Base-by-base conservation (phyloP, 1,140 invertebrate species). In the Achroia grisella region DNA sequence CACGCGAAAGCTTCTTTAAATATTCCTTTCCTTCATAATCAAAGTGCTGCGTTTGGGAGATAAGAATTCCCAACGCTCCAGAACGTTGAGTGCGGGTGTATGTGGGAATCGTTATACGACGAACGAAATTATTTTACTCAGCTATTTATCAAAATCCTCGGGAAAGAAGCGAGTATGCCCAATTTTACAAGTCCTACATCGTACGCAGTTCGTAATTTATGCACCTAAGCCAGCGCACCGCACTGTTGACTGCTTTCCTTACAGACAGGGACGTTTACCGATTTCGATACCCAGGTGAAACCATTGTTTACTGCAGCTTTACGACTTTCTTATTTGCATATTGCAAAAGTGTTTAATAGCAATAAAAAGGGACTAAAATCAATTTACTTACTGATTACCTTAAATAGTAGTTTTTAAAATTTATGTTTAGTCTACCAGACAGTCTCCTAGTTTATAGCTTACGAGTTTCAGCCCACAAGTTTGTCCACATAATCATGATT, bases 11-110 rank as follows among this genome's bases (percentile, higher is more conserved):
- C 62, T 71, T 76, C 70, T 76, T 81, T 72, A 81, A 81, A 81
- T 84, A 84, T 84, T 81, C 73, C 69, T 72, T 76, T 69, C 68
- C 62, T 71, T 72, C 58, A 67, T 81, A 84, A 84, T 84, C 80
- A 84, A 78, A 80, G 71, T 77, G 74, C 73, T 81, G 75, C 58
- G 71, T 79, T 67, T 54, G 62, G 52, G 54, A 73, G 79, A 83
- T 83, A 83, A 81, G 79, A 76, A 76, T 77, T 75, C 69, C 66
- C 76, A 52, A 50, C 65, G 64, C 69, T 69, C 58, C 61, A 56
- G 45, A 58, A 63, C 57, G 59, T 56, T 54, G 47, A 51, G 2
- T 10, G 12, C 35, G 35, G 13, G 14, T 15, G 59, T 59, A 64
- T 62, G 55, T 52, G 56, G 36, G 62, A 67, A 64, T 68, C 62